A percentile compares a stretch with the other conserved stretches of the same genome.
phyloP scores from a whole-genome alignment of 2,888 invertebrate genomes.

The Hipparchia sbordonii region DNA sequence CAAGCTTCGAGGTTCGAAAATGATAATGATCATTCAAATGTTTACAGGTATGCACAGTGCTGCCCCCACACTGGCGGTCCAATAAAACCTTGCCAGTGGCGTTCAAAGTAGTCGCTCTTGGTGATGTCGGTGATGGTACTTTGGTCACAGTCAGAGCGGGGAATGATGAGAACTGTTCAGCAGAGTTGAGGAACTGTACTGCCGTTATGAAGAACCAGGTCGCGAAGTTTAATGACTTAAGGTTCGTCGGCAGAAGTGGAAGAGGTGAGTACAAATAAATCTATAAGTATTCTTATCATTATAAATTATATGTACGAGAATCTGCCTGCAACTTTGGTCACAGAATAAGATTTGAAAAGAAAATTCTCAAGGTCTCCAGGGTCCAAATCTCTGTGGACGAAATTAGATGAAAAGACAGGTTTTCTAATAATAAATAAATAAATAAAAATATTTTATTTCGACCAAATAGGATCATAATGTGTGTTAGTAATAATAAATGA shows the following conservation, averaged over 20 bases:
- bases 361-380: no score
- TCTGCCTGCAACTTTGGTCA: no score
- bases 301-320: no score
- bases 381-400: no score
- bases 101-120: slow-evolving; percentile 96
- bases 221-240: slow-evolving; percentile 98
- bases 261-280: slow-evolving; percentile 87
- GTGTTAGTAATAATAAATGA: no score
- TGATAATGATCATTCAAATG: neutral
- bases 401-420: no score
- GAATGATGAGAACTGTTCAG: slow-evolving; percentile 98
- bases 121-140: slow-evolving; percentile 97
- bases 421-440: no score
- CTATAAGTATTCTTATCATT: no score
- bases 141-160: slow-evolving; percentile 96
- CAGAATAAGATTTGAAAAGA: no score
- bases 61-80: slow-evolving; percentile 98
- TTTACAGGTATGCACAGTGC: slow-evolving; percentile 88
- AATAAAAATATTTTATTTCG: no score
- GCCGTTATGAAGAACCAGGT: slow-evolving; percentile 98
- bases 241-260: slow-evolving; percentile 98
- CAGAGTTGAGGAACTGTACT: slow-evolving; percentile 95
- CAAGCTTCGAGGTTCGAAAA: no score
- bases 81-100: slow-evolving; percentile 98
- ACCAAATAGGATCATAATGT: no score